phyloP scores from a whole-genome alignment of 1,140 invertebrate genomes.

The Cydia splendana region DNA sequence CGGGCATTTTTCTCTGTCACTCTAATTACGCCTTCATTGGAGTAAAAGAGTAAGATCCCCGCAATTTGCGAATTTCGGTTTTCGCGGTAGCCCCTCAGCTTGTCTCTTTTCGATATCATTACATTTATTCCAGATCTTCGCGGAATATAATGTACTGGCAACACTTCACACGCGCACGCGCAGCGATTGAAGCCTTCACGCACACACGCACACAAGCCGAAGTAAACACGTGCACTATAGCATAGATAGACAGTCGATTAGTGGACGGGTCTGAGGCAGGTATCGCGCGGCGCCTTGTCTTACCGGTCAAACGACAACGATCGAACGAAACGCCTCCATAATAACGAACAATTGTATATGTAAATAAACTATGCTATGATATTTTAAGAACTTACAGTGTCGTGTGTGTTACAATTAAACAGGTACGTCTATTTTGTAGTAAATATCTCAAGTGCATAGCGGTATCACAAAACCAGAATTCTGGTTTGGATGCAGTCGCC shows the following conservation, averaged over 20 bases:
- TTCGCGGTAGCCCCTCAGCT: too few relatives aligned
- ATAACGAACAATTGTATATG: slow-evolving; percentile 33
- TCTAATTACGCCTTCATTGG: too few relatives aligned
- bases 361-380: slow-evolving; percentile 23
- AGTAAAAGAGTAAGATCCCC: too few relatives aligned
- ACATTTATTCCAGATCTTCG: background rate
- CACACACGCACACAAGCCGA: slow-evolving; percentile 39
- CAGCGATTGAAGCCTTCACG: slow-evolving; percentile 47
- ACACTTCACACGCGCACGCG: slow-evolving; percentile 45
- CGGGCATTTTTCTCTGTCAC: too few relatives aligned
- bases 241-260: slow-evolving; percentile 50
- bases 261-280: slow-evolving; percentile 54
- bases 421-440: slow-evolving; percentile 36
- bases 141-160: slow-evolving; percentile 36
- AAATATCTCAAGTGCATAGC: slow-evolving; percentile 48
- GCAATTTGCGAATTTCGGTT: too few relatives aligned
- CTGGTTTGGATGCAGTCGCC: slow-evolving; percentile 41
- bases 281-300: slow-evolving; percentile 46
- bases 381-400: slow-evolving; percentile 25
- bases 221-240: slow-evolving; percentile 47
- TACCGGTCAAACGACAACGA: slow-evolving; percentile 54
- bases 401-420: slow-evolving; percentile 29
- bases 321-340: slow-evolving; percentile 48
- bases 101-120: background rate
- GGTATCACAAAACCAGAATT: slow-evolving; percentile 55